Base-by-base conservation (phyloP, 2,113 vertebrate species). In the Urocolius indicus region DNA sequence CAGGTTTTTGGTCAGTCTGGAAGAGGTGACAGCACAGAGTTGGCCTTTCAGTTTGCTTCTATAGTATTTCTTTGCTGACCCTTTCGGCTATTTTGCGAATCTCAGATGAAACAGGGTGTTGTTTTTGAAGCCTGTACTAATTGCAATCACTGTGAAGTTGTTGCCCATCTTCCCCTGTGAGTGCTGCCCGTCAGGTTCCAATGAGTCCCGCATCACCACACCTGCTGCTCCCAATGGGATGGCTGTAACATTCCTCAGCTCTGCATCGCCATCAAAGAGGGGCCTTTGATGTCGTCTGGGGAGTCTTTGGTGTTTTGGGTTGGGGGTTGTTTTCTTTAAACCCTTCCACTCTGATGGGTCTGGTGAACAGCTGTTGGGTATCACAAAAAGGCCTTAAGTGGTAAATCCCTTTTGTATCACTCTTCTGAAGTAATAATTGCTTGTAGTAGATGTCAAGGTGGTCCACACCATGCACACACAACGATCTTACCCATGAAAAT, bases 111-210 rank as follows among this genome's bases (percentile, higher is more conserved):
- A 89, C 85, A 93, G 92, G 87, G 93, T 96, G 86, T 90, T 67
- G 59, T 67, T 95, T 89, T 34, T 61, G 73, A 78, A 87, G 88
- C 65, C 80, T 78, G 19, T 73, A 54, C 63, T 79, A 41, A 61
- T 67, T 63, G 87, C 78, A 86, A 46, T 92, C 89, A 94, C 91
- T 96, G 83, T 93, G 90, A 92, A 61, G n/a, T 73, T 89, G 69
- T 59, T 90, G 58, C 57, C 91, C 71, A 55, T 81, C 76, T 76
- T 88, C 81, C 62, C 69, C 61, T 62, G 3, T 46, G 62, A 67
- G 58, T 66, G 75, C 84, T 84, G 82, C 73, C 66, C 29, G 0
- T 48, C 26, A 38, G 29, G 49, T 84, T 75, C n/a, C n/a, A n/a
- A n/a, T n/a, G n/a, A n/a, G n/a, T 41, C 38, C 38, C 38, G 84